Conservation (phyloP, 2,797 vertebrate genomes). For the Tapera naevia region DNA sequence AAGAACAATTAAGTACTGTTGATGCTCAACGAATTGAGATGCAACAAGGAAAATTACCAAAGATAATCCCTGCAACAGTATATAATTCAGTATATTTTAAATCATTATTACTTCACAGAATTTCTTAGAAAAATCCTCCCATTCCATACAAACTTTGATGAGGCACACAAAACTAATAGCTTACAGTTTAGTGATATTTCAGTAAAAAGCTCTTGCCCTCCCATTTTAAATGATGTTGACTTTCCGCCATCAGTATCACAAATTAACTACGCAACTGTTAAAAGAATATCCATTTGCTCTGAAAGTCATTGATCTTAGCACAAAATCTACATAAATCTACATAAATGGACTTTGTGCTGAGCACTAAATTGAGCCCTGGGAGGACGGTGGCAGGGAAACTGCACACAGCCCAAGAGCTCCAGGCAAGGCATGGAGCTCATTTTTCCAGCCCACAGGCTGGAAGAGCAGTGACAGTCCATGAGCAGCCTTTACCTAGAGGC, state of each 20-base stretch:
- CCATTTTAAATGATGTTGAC: neutral
- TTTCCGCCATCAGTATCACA: neutral
- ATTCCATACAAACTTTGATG: neutral
- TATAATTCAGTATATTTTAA: neutral
- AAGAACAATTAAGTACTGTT: neutral
- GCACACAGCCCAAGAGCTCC: neutral
- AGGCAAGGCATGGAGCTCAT: constrained; percentile 29
- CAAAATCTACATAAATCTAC: constrained; percentile 36
- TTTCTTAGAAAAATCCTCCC: neutral
- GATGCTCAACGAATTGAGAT: neutral
- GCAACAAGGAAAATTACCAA: neutral
- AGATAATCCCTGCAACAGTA: neutral
- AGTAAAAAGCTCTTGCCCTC: neutral
- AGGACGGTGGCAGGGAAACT: neutral
- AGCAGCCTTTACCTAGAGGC: constrained; percentile 43
- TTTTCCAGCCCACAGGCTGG: constrained; percentile 53
- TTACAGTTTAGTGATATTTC: neutral
- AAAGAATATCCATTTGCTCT: neutral
- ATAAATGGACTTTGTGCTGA: neutral
- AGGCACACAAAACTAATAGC: neutral
- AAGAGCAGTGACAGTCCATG: neutral
- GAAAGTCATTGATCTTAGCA: constrained; percentile 2
- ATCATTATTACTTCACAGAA: neutral
- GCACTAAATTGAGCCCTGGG: neutral
- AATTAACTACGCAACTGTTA: neutral